phyloP scores from a whole-genome alignment of 1,140 invertebrate species.

The Drosophila chauvacae region DNA sequence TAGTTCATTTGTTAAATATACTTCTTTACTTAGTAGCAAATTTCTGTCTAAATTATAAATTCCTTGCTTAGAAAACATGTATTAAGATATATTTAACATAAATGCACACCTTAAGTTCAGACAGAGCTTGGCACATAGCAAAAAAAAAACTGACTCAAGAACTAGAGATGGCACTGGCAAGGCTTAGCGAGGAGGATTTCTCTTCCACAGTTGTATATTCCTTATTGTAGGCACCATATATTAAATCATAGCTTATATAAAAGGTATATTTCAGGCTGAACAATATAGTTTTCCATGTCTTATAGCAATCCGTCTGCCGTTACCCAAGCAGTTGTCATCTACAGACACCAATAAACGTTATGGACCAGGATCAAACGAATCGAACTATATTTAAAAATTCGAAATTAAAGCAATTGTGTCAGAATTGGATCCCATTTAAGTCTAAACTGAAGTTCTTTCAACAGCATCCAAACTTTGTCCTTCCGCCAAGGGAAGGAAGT shows the following conservation, averaged over 20 bases:
- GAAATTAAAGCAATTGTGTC: not conserved
- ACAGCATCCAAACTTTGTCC: constrained; percentile 14
- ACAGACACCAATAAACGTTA: not conserved
- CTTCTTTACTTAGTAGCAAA: too few species aligned
- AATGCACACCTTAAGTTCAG: too few species aligned
- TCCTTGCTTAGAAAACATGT: too few species aligned
- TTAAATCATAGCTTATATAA: not conserved
- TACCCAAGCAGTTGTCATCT: not conserved
- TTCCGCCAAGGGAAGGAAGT: not conserved
- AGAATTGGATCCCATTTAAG: not conserved
- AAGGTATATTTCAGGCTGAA: not conserved
- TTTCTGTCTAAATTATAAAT: too few species aligned
- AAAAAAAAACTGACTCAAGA: too few species aligned
- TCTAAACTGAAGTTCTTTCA: not conserved
- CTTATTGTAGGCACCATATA: too few species aligned
- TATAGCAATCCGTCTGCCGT: not conserved
- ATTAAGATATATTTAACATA: too few species aligned
- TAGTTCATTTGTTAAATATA: too few species aligned
- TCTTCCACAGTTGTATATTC: too few species aligned
- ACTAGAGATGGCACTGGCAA: not conserved
- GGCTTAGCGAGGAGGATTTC: too few species aligned
- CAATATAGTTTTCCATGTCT: not conserved
- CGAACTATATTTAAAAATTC: not conserved
- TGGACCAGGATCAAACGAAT: too few species aligned
- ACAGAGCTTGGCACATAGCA: too few species aligned